Conservation (phyloP, 2,888 invertebrate species). For the Chloroclysta siterata region DNA sequence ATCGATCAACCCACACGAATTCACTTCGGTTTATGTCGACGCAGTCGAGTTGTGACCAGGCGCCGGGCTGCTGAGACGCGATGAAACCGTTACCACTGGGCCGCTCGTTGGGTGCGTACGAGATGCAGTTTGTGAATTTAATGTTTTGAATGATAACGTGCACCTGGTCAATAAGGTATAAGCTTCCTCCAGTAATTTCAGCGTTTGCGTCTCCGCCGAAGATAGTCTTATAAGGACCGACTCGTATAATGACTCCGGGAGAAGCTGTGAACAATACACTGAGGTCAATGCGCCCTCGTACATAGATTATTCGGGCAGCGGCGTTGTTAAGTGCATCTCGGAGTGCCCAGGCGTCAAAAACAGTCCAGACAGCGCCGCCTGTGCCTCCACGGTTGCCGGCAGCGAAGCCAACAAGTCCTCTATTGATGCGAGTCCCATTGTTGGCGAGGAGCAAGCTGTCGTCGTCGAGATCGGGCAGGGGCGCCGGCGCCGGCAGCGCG, state of each 20-base stretch:
- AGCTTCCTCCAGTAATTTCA: constrained; percentile 26
- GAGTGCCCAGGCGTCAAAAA: constrained; percentile 16
- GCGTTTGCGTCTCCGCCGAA: constrained; percentile 16
- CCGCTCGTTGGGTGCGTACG: constrained; percentile 23
- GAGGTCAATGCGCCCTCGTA: constrained; percentile 21
- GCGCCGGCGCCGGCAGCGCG: constrained; percentile 15
- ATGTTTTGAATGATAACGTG: constrained; percentile 32
- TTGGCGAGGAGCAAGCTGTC: constrained; percentile 11
- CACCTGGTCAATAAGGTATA: constrained; percentile 12
- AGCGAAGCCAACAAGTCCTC: constrained; percentile 15
- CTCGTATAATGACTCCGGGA: constrained; percentile 13
- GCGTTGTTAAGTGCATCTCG: constrained; percentile 18
- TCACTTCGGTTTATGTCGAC: constrained; percentile 19
- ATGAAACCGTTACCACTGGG: constrained; percentile 29
- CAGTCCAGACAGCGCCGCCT: constrained; percentile 13
- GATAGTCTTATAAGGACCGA: constrained; percentile 23
- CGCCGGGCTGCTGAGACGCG: constrained; percentile 7
- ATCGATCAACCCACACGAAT: constrained; percentile 24
- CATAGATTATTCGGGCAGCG: neutral
- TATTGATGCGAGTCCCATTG: constrained; percentile 1
- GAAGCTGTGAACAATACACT: constrained; percentile 11
- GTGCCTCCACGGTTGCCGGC: constrained; percentile 9
- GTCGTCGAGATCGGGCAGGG: constrained; percentile 8
- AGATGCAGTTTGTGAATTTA: constrained; percentile 19
- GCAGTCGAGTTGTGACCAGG: constrained; percentile 6